phyloP scores from a whole-genome alignment of 2,797 vertebrate genomes.

The Poeciliopsis turneri region DNA sequence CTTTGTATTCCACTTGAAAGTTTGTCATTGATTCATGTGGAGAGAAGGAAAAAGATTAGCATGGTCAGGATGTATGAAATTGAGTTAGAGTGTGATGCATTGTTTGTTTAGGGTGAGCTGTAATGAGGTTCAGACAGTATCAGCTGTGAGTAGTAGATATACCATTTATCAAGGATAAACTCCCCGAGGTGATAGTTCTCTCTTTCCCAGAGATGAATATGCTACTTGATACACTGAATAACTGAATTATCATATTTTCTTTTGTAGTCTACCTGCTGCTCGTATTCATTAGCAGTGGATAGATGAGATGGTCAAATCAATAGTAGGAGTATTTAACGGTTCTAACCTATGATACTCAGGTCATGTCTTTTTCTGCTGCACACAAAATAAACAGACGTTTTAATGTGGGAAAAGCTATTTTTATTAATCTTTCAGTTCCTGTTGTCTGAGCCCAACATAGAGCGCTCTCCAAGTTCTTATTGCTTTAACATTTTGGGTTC shows the following conservation, averaged over 20 bases:
- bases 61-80: constrained; percentile 78
- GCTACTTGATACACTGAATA: constrained; percentile 51
- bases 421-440: constrained; percentile 3
- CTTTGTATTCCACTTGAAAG: constrained; percentile 48
- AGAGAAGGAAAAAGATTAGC: constrained; percentile 70
- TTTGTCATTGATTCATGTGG: constrained; percentile 75
- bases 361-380: constrained; percentile 9
- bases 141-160: constrained; percentile 65
- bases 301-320: constrained; percentile 38
- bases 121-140: constrained; percentile 78
- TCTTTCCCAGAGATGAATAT: constrained; percentile 57
- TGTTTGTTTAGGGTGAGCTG: constrained; percentile 73
- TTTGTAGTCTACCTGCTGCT: constrained; percentile 39
- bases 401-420: neutral
- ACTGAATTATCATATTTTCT: constrained; percentile 66
- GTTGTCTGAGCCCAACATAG: neutral
- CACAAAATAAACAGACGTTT: neutral
- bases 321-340: constrained; percentile 16
- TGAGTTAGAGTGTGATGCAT: constrained; percentile 77
- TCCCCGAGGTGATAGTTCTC: constrained; percentile 68
- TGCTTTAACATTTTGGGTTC: neutral
- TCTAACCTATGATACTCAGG: constrained; percentile 22
- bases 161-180: constrained; percentile 69
- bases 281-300: constrained; percentile 31
- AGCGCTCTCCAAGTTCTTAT: neutral